These are phyloP conservation scores for Ophioninae sp. DNA, from an alignment of 2,888 invertebrate genomes.

Conservation along the genomic window DNA sequence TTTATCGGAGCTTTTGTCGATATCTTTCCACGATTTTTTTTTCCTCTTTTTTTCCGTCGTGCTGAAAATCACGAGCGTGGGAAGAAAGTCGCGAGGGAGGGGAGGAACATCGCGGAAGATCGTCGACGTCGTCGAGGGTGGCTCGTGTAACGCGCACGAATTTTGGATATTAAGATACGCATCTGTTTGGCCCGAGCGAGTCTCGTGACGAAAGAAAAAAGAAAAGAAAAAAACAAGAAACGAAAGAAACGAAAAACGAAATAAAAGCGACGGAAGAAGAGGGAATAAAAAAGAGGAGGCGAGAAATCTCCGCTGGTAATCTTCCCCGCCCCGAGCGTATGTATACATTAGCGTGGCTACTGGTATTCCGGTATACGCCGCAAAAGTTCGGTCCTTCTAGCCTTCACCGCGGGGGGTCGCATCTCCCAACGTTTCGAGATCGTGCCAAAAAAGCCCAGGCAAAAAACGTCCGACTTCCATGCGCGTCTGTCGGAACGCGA, in stretches of 20 bases:
- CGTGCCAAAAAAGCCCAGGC: slow-evolving; percentile 56
- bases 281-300: slow-evolving; percentile 4
- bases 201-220: slow-evolving; percentile 19
- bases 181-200: slow-evolving; percentile 22
- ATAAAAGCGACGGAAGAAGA: slow-evolving; percentile 1
- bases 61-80: not conserved
- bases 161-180: slow-evolving; percentile 51
- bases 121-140: slow-evolving; percentile 27
- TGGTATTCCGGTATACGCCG: slow-evolving; percentile 30
- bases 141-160: slow-evolving; percentile 29
- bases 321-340: slow-evolving; percentile 10
- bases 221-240: not conserved
- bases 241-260: not conserved
- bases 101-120: slow-evolving; percentile 24
- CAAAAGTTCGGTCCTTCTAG: slow-evolving; percentile 38
- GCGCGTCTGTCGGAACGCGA: not conserved
- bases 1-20: slow-evolving; percentile 56
- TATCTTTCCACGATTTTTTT: not conserved
- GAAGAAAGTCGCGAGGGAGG: not conserved
- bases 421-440: slow-evolving; percentile 35
- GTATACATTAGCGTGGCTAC: slow-evolving; percentile 39
- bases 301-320: slow-evolving; percentile 38
- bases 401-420: slow-evolving; percentile 50
- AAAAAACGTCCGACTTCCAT: slow-evolving; percentile 22
- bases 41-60: slow-evolving; percentile 1